phyloP scores from a whole-genome alignment of 2,888 invertebrate species.

The Antitype chi region DNA sequence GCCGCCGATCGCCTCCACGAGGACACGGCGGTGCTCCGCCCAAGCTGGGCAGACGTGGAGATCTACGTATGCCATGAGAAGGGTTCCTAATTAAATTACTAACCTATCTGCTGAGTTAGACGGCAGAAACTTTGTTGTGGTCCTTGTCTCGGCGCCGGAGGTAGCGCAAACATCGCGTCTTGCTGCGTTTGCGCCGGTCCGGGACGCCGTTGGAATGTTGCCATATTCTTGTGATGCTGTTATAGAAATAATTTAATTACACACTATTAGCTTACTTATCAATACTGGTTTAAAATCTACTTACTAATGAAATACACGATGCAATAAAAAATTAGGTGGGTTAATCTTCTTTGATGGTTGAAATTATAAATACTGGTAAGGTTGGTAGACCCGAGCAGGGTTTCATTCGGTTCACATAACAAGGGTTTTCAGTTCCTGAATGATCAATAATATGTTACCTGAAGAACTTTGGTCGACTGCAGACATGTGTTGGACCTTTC shows the following conservation, averaged over 20 bases:
- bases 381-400: constrained; percentile 4
- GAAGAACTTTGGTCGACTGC: constrained; percentile 4
- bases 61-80: too few species aligned
- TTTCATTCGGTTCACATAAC: constrained; percentile 24
- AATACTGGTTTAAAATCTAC: background rate
- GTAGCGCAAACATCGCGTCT: constrained; percentile 78
- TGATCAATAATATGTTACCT: constrained; percentile 39
- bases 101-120: constrained; percentile 89
- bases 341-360: constrained; percentile 10
- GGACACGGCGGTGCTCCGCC: too few species aligned
- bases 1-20: too few species aligned
- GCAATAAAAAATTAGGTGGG: background rate
- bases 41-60: too few species aligned
- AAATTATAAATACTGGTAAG: constrained; percentile 6
- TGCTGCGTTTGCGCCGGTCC: constrained; percentile 72
- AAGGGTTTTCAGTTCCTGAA: constrained; percentile 21
- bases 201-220: constrained; percentile 85
- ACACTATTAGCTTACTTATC: background rate
- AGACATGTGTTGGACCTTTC: too few species aligned
- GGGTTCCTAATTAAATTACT: background rate
- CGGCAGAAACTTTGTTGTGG: constrained; percentile 88
- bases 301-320: constrained; percentile 36
- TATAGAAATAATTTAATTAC: background rate
- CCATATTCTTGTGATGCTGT: constrained; percentile 90
- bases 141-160: constrained; percentile 81